phyloP scores from a whole-genome alignment of 2,888 invertebrate genomes.

The Chaetogeoica ovagalla region DNA sequence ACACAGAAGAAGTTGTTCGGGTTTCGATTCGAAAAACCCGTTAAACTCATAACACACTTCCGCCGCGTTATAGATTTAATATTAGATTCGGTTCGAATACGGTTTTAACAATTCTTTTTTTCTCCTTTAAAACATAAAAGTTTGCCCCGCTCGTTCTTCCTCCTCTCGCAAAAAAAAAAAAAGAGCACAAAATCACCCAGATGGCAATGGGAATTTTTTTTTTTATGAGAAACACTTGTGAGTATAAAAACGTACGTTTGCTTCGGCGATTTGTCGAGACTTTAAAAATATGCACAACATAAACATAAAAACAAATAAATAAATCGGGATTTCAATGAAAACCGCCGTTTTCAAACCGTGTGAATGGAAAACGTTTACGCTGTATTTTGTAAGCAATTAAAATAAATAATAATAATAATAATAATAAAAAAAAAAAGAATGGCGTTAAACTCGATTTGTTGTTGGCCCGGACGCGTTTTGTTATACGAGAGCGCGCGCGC shows the following conservation, averaged over 20 bases:
- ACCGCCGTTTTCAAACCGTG: neutral
- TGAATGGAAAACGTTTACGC: slow-evolving; percentile 47
- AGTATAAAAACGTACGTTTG: slow-evolving; percentile 6
- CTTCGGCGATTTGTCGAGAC: slow-evolving; percentile 5
- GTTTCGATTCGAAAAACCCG: slow-evolving; percentile 34
- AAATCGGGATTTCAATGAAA: slow-evolving; percentile 41
- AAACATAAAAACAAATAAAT: slow-evolving; percentile 24
- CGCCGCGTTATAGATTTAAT: neutral
- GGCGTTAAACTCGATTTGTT: slow-evolving; percentile 31
- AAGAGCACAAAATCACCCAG: too few relatives aligned
- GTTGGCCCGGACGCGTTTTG: slow-evolving; percentile 15
- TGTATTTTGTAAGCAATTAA: slow-evolving; percentile 34
- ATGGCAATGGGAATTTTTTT: too few relatives aligned
- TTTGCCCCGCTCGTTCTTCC: too few relatives aligned
- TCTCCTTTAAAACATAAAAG: too few relatives aligned
- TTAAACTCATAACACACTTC: slow-evolving; percentile 10
- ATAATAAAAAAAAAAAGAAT: neutral
- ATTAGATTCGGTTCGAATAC: neutral
- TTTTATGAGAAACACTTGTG: slow-evolving; percentile 3
- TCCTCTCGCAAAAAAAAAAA: too few relatives aligned
- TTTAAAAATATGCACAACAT: slow-evolving; percentile 1
- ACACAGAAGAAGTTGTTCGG: neutral
- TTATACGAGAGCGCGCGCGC: neutral
- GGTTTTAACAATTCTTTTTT: too few relatives aligned
- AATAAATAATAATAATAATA: too few relatives aligned